phyloP scores from a whole-genome alignment of 2,797 vertebrate genomes.

The Pagetopsis macropterus region DNA sequence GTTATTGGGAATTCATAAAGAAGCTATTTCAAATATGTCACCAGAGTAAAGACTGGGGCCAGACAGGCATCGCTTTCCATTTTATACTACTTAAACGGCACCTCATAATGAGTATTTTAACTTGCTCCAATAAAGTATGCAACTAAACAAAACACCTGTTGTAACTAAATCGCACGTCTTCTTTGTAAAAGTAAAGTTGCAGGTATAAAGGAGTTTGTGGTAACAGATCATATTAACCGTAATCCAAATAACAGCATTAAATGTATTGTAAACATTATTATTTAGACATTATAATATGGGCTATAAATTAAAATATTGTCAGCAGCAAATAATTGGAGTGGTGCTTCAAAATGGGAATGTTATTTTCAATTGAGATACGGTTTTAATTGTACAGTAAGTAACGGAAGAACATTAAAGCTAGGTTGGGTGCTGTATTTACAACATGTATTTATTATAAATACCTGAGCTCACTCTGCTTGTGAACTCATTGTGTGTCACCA shows the following conservation, averaged over 20 bases:
- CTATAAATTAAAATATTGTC: slow-evolving; percentile 16
- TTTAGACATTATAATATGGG: background rate
- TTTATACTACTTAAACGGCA: slow-evolving; percentile 3
- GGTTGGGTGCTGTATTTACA: too few species aligned
- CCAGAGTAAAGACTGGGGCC: slow-evolving; percentile 25
- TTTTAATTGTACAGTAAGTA: slow-evolving; percentile 7
- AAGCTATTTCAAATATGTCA: slow-evolving; percentile 60
- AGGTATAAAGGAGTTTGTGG: background rate
- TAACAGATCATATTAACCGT: background rate
- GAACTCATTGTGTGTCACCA: too few species aligned
- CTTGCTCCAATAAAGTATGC: slow-evolving; percentile 10
- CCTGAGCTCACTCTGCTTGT: too few species aligned
- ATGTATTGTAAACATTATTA: background rate
- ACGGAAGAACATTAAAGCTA: slow-evolving; percentile 3
- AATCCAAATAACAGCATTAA: background rate
- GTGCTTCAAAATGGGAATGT: slow-evolving; percentile 18
- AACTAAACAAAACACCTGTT: slow-evolving; percentile 14
- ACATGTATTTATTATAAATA: too few species aligned
- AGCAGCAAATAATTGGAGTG: slow-evolving; percentile 18
- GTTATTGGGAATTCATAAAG: slow-evolving; percentile 69
- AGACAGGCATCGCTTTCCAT: slow-evolving; percentile 14
- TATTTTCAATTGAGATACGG: slow-evolving; percentile 17
- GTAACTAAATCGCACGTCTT: slow-evolving; percentile 9
- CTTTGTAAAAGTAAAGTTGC: slow-evolving; percentile 1
- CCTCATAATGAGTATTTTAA: slow-evolving; percentile 15